Conservation (phyloP, 2,888 invertebrate species). For the Alcis repandata region DNA sequence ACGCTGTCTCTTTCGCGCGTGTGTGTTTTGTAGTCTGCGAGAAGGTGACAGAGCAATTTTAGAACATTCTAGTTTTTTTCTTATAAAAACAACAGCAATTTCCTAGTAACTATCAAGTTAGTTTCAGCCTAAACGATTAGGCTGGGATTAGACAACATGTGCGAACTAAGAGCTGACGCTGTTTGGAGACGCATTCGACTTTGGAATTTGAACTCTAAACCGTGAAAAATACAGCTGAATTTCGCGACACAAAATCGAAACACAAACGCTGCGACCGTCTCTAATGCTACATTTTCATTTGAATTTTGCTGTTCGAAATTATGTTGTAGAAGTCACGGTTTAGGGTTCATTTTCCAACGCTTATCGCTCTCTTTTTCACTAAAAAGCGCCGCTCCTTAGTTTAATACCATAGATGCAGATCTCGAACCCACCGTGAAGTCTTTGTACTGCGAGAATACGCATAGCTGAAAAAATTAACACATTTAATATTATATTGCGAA, state of each 20-base stretch:
- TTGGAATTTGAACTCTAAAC: not conserved
- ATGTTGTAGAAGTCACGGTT: not conserved
- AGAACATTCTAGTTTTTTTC: no score
- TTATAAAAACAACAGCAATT: constrained; percentile 26
- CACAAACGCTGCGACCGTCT: not conserved
- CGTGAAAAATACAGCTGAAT: not conserved
- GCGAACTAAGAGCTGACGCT: not conserved
- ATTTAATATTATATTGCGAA: not conserved
- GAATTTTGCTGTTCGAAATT: not conserved
- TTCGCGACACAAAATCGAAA: not conserved
- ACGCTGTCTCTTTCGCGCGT: not conserved
- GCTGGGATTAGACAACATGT: constrained; percentile 14
- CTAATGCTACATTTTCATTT: not conserved
- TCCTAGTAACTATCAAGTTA: constrained; percentile 18
- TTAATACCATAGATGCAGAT: constrained; percentile 89
- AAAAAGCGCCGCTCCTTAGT: constrained; percentile 11
- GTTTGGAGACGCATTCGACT: not conserved
- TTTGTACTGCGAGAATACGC: constrained; percentile 97
- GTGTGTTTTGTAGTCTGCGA: not conserved
- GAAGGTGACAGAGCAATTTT: not conserved
- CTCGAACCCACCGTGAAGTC: constrained; percentile 95
- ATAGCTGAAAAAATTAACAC: constrained; percentile 89
- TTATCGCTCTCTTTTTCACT: not conserved
- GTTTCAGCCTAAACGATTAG: constrained; percentile 22
- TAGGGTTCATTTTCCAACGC: not conserved